Evolutionary conservation across 2,797 vertebrate species (phyloP).

Genomic region (Pangasius sanitwongsei): DNA sequence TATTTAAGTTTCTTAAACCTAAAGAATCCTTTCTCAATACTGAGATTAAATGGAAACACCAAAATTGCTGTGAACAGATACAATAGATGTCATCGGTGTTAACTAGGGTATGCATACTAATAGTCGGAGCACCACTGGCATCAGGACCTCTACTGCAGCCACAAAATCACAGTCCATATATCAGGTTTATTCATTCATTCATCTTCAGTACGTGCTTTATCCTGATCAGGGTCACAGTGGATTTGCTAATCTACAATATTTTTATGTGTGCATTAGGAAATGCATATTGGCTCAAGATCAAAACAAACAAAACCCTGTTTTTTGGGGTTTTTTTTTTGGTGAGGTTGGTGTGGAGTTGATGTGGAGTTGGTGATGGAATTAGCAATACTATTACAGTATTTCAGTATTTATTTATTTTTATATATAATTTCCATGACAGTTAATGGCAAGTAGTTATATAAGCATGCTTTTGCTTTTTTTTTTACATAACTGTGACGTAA

Average conservation of each 20-base stretch:
- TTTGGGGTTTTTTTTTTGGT: not conserved
- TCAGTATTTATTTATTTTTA: not conserved
- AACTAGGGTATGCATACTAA: not conserved
- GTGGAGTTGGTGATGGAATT: not conserved
- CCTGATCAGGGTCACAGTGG: constrained; percentile 6
- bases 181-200: not conserved
- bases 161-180: not conserved
- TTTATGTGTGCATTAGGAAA: not conserved
- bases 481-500: not conserved
- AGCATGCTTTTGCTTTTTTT: not conserved
- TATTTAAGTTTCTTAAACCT: not conserved
- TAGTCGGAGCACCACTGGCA: not conserved
- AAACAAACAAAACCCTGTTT: not conserved
- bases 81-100: not conserved
- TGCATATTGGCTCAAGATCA: not conserved
- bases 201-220: not conserved
- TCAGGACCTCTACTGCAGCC: not conserved
- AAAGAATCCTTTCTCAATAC: not conserved
- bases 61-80: not conserved
- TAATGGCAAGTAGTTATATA: not conserved
- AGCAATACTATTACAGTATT: not conserved
- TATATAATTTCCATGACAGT: not conserved
- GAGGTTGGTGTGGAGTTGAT: not conserved
- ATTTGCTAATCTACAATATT: not conserved
- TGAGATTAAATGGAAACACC: not conserved